phyloP scores from a whole-genome alignment of 2,797 vertebrate genomes.

The Manis javanica region DNA sequence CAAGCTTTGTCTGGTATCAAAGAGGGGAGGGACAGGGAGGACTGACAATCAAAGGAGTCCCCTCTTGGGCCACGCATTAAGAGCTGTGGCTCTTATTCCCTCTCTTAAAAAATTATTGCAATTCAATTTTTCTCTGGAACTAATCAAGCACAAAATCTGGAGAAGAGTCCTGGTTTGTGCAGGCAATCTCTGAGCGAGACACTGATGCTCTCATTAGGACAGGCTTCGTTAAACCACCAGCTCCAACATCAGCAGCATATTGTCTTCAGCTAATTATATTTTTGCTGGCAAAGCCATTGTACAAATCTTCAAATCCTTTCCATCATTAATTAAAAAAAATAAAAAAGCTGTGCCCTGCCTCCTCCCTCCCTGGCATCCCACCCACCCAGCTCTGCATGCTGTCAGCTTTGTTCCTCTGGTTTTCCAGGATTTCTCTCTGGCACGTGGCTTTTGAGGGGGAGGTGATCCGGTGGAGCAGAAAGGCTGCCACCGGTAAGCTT shows the following conservation, averaged over 20 bases:
- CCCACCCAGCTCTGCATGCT: background rate
- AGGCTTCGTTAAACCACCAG: conserved; percentile 81
- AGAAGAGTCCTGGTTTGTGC: conserved; percentile 78
- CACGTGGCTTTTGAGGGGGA: background rate
- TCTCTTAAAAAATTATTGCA: conserved; percentile 27
- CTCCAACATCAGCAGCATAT: conserved; percentile 70
- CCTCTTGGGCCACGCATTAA: background rate
- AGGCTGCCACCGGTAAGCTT: rapidly evolving
- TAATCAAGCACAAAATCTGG: conserved; percentile 83
- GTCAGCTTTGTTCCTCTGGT: background rate
- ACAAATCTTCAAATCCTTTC: conserved; percentile 72
- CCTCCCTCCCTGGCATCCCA: background rate
- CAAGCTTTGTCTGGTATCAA: background rate
- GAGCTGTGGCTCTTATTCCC: background rate
- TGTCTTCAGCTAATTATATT: conserved; percentile 84
- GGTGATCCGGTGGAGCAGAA: background rate
- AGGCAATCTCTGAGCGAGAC: conserved; percentile 78
- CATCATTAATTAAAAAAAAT: conserved; percentile 54
- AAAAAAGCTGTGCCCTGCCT: background rate
- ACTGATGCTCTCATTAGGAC: conserved; percentile 78
- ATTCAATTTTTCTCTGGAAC: conserved; percentile 68
- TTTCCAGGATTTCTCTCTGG: background rate
- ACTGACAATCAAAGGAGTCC: background rate
- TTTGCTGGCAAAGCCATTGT: conserved; percentile 77
- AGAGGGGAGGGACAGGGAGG: background rate